Percentiles rank a stretch among this genome's conserved stretches.
These are phyloP conservation scores for Drosophila equinoxialis DNA, from an alignment of 1,140 invertebrate species.

Conservation along the genomic window DNA sequence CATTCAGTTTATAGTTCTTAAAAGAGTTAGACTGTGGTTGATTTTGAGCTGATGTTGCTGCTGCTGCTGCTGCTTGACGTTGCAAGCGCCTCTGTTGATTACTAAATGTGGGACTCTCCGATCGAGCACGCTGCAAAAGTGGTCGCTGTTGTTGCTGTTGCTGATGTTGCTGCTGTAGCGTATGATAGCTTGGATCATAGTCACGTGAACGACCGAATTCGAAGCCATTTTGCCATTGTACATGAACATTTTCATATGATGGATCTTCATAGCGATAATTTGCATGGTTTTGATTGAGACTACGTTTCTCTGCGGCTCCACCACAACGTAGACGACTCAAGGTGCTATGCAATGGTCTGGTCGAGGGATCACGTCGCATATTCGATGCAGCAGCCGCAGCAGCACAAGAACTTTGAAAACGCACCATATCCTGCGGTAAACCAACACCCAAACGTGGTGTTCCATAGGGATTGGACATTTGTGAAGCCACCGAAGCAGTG, in stretches of 20 bases:
- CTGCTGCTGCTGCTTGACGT: conserved; percentile 48
- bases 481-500: conserved; percentile 62
- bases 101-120: conserved; percentile 79
- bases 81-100: conserved; percentile 72
- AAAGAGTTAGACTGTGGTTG: conserved; percentile 54
- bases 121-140: conserved; percentile 69
- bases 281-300: conserved; percentile 38
- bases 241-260: conserved; percentile 81
- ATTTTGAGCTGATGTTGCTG: conserved; percentile 21
- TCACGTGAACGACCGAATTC: conserved; percentile 79
- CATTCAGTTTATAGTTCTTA: conserved; percentile 77
- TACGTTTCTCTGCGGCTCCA: conserved; percentile 41
- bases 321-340: conserved; percentile 62
- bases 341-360: conserved; percentile 71
- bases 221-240: conserved; percentile 82
- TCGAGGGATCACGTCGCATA: conserved; percentile 49
- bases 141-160: conserved; percentile 49
- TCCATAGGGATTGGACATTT: conserved; percentile 76
- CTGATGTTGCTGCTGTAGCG: conserved; percentile 13
- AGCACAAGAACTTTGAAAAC: conserved; percentile 67
- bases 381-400: conserved; percentile 19
- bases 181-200: conserved; percentile 55
- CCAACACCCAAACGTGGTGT: conserved; percentile 66
- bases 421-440: conserved; percentile 76
- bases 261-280: conserved; percentile 75